These are phyloP conservation scores for Neoseiulus cucumeris DNA, from an alignment of 1,140 invertebrate genomes.

Conservation along the genomic window DNA sequence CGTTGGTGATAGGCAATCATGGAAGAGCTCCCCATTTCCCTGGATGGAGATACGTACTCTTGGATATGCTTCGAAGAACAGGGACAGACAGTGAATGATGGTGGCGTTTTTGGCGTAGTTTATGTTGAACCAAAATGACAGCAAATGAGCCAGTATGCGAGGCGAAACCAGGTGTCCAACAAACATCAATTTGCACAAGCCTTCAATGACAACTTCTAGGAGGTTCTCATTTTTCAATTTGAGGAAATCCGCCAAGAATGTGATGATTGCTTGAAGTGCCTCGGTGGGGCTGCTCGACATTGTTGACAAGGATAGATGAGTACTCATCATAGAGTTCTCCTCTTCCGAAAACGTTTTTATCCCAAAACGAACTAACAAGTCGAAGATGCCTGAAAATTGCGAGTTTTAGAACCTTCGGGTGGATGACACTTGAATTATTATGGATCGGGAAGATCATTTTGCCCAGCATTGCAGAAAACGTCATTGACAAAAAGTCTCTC, in stretches of 20 bases:
- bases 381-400: not conserved
- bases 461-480: too few species aligned
- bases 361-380: not conserved
- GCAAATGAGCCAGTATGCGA: not conserved
- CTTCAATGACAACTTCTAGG: conserved; percentile 1
- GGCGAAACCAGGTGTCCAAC: conserved; percentile 5
- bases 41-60: not conserved
- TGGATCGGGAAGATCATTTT: too few species aligned
- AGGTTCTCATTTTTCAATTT: not conserved
- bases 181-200: conserved; percentile 4
- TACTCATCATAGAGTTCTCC: not conserved
- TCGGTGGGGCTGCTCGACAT: not conserved
- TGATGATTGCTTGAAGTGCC: not conserved
- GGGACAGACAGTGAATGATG: not conserved
- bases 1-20: too few species aligned
- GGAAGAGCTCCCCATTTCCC: too few species aligned
- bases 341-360: conserved; percentile 1
- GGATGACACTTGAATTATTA: too few species aligned
- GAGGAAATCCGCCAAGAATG: not conserved
- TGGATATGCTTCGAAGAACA: not conserved
- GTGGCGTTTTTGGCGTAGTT: not conserved
- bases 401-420: too few species aligned
- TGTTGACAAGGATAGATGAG: not conserved
- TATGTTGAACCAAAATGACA: conserved; percentile 4
- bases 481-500: too few species aligned